Percentiles rank a stretch among this genome's conserved stretches.
Conservation (phyloP, 2,888 invertebrate genomes). For the Oxytorus armatus region DNA sequence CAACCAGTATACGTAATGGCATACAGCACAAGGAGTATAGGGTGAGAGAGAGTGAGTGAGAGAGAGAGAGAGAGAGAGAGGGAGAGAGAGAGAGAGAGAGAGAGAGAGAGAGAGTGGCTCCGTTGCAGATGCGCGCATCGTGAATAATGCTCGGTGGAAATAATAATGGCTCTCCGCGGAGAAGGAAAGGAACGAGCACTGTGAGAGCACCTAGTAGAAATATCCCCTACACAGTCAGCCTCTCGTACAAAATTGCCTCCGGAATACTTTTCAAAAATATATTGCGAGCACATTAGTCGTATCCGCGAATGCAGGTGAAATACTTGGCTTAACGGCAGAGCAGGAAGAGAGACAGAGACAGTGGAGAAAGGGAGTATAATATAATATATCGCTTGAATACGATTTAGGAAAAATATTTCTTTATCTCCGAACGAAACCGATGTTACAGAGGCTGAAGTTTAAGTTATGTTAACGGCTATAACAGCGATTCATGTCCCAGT, state of each 20-base stretch:
- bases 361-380: too few relatives aligned
- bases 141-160: slow-evolving; percentile 71
- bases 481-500: not conserved
- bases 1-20: slow-evolving; percentile 56
- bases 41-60: slow-evolving; percentile 43
- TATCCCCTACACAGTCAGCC: slow-evolving; percentile 58
- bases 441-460: not conserved
- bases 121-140: slow-evolving; percentile 70
- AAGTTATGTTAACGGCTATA: slow-evolving; percentile 32
- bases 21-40: slow-evolving; percentile 34
- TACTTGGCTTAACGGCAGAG: slow-evolving; percentile 56
- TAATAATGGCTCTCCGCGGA: slow-evolving; percentile 69
- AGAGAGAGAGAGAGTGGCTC: slow-evolving; percentile 50
- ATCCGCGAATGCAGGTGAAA: slow-evolving; percentile 56
- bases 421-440: slow-evolving; percentile 26
- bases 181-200: slow-evolving; percentile 60
- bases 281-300: slow-evolving; percentile 62
- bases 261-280: slow-evolving; percentile 67
- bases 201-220: slow-evolving; percentile 54
- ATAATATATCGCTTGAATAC: slow-evolving; percentile 24
- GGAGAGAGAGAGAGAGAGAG: slow-evolving; percentile 45
- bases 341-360: slow-evolving; percentile 12
- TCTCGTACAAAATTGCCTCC: slow-evolving; percentile 62
- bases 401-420: slow-evolving; percentile 42
- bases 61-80: slow-evolving; percentile 29